These are phyloP conservation scores for Gryllus bimaculatus DNA, from an alignment of 1,140 invertebrate genomes.

Conservation along the genomic window DNA sequence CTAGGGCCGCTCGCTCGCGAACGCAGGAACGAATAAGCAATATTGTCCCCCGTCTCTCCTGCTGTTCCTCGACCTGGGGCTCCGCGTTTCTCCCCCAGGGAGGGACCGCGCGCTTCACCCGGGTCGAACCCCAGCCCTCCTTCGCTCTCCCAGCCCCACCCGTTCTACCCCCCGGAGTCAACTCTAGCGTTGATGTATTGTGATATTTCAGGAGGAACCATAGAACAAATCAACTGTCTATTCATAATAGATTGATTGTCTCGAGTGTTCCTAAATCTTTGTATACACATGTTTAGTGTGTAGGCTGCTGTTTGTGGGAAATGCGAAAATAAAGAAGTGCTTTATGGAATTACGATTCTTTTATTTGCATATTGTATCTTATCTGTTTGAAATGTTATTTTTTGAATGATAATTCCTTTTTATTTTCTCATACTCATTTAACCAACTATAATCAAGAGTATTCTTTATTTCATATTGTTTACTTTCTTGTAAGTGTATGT, in stretches of 20 bases:
- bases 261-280: neutral
- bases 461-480: too few relatives aligned
- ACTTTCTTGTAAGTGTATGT: too few relatives aligned
- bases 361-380: neutral
- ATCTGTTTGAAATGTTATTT: too few relatives aligned
- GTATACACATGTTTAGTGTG: neutral
- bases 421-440: too few relatives aligned
- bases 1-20: neutral
- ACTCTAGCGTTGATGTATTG: constrained; percentile 1
- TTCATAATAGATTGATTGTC: neutral
- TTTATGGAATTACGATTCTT: neutral
- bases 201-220: neutral
- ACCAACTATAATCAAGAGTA: too few relatives aligned
- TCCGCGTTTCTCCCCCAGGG: too few relatives aligned
- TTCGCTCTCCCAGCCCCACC: too few relatives aligned
- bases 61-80: too few relatives aligned
- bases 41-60: neutral
- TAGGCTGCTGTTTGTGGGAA: neutral
- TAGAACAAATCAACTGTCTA: neutral
- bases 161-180: neutral
- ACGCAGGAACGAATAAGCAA: neutral
- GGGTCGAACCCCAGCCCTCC: too few relatives aligned
- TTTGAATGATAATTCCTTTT: too few relatives aligned
- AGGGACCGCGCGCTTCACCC: too few relatives aligned
- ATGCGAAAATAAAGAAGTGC: constrained; percentile 2